Base-by-base conservation (phyloP, 2,113 vertebrate genomes). In the Podarcis cretensis region DNA sequence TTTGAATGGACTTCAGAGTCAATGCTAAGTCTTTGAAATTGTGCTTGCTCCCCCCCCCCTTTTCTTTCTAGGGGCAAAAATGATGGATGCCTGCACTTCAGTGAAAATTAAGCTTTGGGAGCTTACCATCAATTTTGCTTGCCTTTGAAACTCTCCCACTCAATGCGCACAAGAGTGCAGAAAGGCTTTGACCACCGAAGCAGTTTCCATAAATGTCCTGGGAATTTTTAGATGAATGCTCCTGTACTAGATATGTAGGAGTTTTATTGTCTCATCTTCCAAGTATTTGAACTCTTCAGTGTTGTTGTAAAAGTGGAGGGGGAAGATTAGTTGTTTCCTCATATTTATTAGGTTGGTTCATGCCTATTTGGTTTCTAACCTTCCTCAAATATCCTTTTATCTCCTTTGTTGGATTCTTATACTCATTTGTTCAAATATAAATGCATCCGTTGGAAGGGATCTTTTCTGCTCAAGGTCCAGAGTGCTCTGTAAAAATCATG, bases 251-350 rank as follows among this genome's bases (percentile, higher is more conserved):
- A 57, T n/a, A 89, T 89, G 81, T 89, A 89, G 81, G 81, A 78
- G 81, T 89, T 84, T 74, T 35, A 63, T 84, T 89, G 37, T 89
- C 73, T 84, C 73, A 89, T 83, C 87, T 89, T 89, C 63, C 57
- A 78, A 89, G 74, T 84, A 89, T 78, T 69, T 77, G 40, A 54
- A 89, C 65, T 57, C 32, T 89, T 78, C 40, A 21, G 14, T 84
- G 63, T 57, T 89, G 63, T 83, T 88, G n/a, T 83, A 83, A 88
- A 88, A n/a, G 65, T 68, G 25, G 21, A 68, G 35, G 30, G 30
- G 81, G 71, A 27, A 84, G 82, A 83, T 21, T 27, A 35, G 16
- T 66, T 27, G 18, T 54, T 48, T 76, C 73, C 59, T 82, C 37
- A 48, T 66, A 88, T 32, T 75, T 40, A 77, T 85, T 59, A 88